Evolutionary conservation across 2,888 invertebrate genomes (phyloP).

Genomic region (Anorthoa munda): DNA sequence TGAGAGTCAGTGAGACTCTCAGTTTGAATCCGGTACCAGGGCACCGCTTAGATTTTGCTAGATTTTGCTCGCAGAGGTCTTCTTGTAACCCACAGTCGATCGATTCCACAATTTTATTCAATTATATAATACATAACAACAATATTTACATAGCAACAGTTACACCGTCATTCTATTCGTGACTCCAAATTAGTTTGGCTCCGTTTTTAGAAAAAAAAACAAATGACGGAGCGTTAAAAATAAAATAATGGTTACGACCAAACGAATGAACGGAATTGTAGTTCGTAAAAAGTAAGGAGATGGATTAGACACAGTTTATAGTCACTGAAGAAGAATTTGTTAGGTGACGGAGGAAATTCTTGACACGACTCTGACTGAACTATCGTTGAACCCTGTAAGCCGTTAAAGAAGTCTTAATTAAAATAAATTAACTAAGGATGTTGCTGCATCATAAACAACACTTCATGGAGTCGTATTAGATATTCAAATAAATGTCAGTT

Average conservation of each 20-base stretch:
- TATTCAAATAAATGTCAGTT: neutral
- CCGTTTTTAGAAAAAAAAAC: conserved; percentile 44
- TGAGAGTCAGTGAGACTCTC: no score
- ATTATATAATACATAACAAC: conserved; percentile 2
- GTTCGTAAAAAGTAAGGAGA: conserved; percentile 60
- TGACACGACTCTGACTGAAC: conserved; percentile 17
- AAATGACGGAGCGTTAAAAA: conserved; percentile 53
- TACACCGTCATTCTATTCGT: conserved; percentile 45
- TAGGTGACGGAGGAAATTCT: conserved; percentile 16
- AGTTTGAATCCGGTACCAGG: no score
- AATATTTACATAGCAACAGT: conserved; percentile 33
- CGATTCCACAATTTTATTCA: neutral
- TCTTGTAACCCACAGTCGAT: neutral
- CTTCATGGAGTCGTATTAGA: neutral
- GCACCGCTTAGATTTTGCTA: neutral
- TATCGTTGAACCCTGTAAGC: neutral
- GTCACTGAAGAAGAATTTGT: conserved; percentile 8
- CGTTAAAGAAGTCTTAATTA: neutral
- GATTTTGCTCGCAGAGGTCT: neutral
- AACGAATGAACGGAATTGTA: conserved; percentile 53
- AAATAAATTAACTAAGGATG: neutral
- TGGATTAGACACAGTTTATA: conserved; percentile 50
- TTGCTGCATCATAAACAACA: neutral
- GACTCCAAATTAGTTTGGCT: conserved; percentile 61
- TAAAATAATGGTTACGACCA: conserved; percentile 51